Percentiles rank a stretch among this genome's conserved stretches.
Evolutionary conservation across 2,797 vertebrate species (phyloP).

Genomic region (Notolepis coatsorum): DNA sequence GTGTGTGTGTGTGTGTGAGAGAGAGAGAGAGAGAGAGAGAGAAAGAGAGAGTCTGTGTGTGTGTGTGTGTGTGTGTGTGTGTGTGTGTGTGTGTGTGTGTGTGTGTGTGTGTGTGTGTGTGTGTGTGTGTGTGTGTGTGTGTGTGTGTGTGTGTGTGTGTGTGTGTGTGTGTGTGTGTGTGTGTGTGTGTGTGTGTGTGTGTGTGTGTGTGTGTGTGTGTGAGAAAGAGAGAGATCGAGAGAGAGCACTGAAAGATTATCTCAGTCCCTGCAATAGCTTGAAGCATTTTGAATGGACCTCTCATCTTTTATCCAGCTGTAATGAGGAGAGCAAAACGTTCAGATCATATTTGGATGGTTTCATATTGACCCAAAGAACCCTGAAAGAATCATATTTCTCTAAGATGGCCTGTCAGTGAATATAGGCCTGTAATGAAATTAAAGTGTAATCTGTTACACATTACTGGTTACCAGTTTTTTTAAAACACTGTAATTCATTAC

Average conservation of each 20-base stretch:
- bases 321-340: slow-evolving; percentile 24
- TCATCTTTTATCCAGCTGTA: slow-evolving; percentile 38
- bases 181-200: slow-evolving; percentile 11
- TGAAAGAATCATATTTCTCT: slow-evolving; percentile 19
- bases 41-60: slow-evolving; percentile 13
- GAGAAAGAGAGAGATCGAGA: slow-evolving; percentile 35
- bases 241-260: slow-evolving; percentile 27
- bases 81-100: too few relatives aligned
- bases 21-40: slow-evolving; percentile 24
- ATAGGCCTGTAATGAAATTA: too few relatives aligned
- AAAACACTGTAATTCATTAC: too few relatives aligned
- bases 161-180: neutral
- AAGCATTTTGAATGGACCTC: slow-evolving; percentile 15
- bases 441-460: too few relatives aligned
- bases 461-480: too few relatives aligned
- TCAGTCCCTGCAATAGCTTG: slow-evolving; percentile 3
- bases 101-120: too few relatives aligned
- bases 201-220: slow-evolving; percentile 17
- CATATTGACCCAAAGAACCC: slow-evolving; percentile 15
- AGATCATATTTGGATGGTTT: slow-evolving; percentile 40
- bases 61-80: too few relatives aligned
- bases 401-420: too few relatives aligned
- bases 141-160: neutral
- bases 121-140: too few relatives aligned
- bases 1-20: slow-evolving; percentile 1